These are phyloP conservation scores for Eutolmus rufibarbis DNA, from an alignment of 2,888 invertebrate genomes.

Conservation along the genomic window DNA sequence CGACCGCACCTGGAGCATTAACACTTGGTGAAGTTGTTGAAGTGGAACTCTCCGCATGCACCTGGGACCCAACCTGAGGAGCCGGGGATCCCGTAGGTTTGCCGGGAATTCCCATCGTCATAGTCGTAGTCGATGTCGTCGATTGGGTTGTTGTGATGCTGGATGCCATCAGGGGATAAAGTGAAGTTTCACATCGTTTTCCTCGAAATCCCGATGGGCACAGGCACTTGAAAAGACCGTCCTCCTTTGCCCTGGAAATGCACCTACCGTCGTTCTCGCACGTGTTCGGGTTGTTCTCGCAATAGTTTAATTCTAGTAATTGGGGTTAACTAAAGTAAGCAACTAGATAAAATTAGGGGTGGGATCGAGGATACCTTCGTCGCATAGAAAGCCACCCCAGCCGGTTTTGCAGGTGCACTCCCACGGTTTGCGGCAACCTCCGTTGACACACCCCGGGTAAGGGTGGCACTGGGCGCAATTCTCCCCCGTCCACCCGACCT, in stretches of 20 bases:
- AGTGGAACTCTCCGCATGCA: not conserved
- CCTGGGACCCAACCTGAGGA: not conserved
- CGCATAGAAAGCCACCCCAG: constrained; percentile 85
- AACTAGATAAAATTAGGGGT: not conserved
- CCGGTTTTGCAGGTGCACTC: constrained; percentile 87
- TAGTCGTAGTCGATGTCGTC: not conserved
- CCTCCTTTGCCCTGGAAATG: constrained; percentile 77
- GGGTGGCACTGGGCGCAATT: constrained; percentile 79
- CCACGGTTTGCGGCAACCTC: constrained; percentile 85
- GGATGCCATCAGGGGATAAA: constrained; percentile 52
- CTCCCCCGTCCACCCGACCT: constrained; percentile 87
- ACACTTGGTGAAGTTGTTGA: not conserved
- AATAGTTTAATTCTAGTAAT: constrained; percentile 77
- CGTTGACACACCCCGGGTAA: constrained; percentile 89
- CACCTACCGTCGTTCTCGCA: constrained; percentile 86
- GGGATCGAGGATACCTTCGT: constrained; percentile 71
- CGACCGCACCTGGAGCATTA: not conserved
- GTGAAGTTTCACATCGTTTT: constrained; percentile 74
- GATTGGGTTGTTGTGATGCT: not conserved
- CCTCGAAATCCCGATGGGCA: constrained; percentile 80
- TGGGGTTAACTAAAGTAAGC: not conserved
- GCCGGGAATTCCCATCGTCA: not conserved
- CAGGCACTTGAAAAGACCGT: constrained; percentile 78
- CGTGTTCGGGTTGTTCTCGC: constrained; percentile 76
- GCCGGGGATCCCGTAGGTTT: not conserved